These are phyloP conservation scores for Lepidonotus clava DNA, from an alignment of 2,888 invertebrate species.

Conservation along the genomic window DNA sequence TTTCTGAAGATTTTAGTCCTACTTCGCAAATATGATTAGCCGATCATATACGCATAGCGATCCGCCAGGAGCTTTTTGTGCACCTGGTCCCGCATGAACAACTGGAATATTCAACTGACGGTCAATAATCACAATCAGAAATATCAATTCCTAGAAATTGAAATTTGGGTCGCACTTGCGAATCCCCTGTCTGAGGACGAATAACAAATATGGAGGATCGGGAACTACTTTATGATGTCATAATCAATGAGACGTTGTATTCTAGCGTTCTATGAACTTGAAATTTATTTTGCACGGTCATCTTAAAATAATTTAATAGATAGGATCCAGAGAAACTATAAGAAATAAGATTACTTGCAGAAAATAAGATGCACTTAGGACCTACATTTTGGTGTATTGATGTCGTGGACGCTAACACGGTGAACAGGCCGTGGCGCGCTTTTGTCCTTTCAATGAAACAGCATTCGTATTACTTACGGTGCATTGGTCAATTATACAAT, in stretches of 20 bases:
- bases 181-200: slow-evolving; percentile 53
- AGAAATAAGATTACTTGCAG: not conserved
- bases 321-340: too few relatives aligned
- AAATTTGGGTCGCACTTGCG: slow-evolving; percentile 53
- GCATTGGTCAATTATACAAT: not conserved
- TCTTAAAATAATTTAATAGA: too few relatives aligned
- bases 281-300: too few relatives aligned
- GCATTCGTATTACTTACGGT: not conserved
- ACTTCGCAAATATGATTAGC: slow-evolving; percentile 42
- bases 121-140: slow-evolving; percentile 38
- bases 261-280: not conserved
- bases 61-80: slow-evolving; percentile 38
- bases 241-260: slow-evolving; percentile 42
- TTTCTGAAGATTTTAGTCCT: slow-evolving; percentile 39
- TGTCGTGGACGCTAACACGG: slow-evolving; percentile 22
- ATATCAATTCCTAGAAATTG: slow-evolving; percentile 46
- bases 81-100: slow-evolving; percentile 48
- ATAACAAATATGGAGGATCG: slow-evolving; percentile 59
- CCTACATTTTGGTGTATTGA: slow-evolving; percentile 30
- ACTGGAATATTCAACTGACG: slow-evolving; percentile 32
- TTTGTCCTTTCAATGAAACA: slow-evolving; percentile 29
- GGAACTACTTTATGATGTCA: slow-evolving; percentile 60
- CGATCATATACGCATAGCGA: slow-evolving; percentile 51
- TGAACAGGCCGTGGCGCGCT: slow-evolving; percentile 45
- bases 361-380: slow-evolving; percentile 1